phyloP scores from a whole-genome alignment of 2,797 vertebrate species.

The Cheirogaleus major region DNA sequence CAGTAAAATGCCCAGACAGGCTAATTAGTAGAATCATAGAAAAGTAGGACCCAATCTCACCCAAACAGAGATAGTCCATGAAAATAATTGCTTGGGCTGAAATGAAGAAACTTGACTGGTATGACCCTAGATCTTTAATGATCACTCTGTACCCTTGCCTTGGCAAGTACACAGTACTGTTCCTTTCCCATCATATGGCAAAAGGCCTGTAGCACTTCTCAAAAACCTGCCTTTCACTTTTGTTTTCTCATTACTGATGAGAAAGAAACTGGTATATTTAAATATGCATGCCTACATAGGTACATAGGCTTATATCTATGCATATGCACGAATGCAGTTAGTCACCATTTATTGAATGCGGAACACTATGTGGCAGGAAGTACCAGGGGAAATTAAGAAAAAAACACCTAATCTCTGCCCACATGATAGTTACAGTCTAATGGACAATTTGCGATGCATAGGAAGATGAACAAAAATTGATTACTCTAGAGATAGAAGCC shows the following conservation, averaged over 20 bases:
- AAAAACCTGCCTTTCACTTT: slow-evolving; percentile 33
- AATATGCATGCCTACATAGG: slow-evolving; percentile 45
- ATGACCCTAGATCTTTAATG: slow-evolving; percentile 12
- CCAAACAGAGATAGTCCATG: not conserved
- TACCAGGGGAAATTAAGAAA: slow-evolving; percentile 25
- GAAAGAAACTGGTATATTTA: slow-evolving; percentile 50
- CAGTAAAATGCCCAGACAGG: not conserved
- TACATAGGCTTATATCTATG: slow-evolving; percentile 50
- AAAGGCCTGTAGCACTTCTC: not conserved
- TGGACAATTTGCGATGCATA: slow-evolving; percentile 51
- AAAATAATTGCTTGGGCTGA: slow-evolving; percentile 19
- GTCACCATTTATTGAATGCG: slow-evolving; percentile 60
- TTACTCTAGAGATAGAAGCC: slow-evolving; percentile 45
- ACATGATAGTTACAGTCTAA: slow-evolving; percentile 66
- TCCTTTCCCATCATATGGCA: not conserved
- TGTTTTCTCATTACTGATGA: slow-evolving; percentile 40
- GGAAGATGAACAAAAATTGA: slow-evolving; percentile 48
- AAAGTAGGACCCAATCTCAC: slow-evolving; percentile 1
- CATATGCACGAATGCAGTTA: slow-evolving; percentile 31
- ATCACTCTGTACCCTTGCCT: slow-evolving; percentile 4
- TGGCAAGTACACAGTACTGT: not conserved
- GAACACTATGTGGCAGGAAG: slow-evolving; percentile 47
- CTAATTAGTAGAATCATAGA: slow-evolving; percentile 31
- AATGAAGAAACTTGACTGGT: slow-evolving; percentile 20
- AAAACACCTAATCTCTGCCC: slow-evolving; percentile 48